Evolutionary conservation across 1,140 invertebrate genomes (phyloP).

Genomic region (Meloidogyne chitwoodi): DNA sequence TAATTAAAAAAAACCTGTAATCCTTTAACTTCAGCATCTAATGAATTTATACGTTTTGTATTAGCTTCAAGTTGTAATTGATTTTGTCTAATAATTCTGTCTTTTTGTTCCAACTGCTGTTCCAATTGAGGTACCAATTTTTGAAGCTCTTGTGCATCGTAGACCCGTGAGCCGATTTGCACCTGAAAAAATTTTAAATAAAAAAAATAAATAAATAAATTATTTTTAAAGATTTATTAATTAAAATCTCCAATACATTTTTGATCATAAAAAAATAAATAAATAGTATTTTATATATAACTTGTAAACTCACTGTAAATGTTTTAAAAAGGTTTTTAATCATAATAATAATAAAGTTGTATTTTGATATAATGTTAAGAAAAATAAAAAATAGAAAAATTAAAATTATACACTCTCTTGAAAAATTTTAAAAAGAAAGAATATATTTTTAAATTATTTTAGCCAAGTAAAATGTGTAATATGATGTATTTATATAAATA

Average conservation of each 20-base stretch:
- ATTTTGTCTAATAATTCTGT: slow-evolving; percentile 49
- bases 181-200: slow-evolving; percentile 37
- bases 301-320: not conserved
- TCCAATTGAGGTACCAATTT: slow-evolving; percentile 59
- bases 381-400: too few relatives aligned
- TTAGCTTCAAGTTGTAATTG: slow-evolving; percentile 48
- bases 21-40: slow-evolving; percentile 50
- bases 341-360: too few relatives aligned
- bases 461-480: too few relatives aligned
- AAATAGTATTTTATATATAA: too few relatives aligned
- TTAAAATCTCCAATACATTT: too few relatives aligned
- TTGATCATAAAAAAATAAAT: too few relatives aligned
- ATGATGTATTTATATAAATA: too few relatives aligned
- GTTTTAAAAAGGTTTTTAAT: not conserved
- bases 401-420: too few relatives aligned
- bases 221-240: not conserved
- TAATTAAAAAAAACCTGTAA: slow-evolving; percentile 38
- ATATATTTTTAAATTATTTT: too few relatives aligned
- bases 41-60: slow-evolving; percentile 45
- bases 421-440: too few relatives aligned
- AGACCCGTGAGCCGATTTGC: slow-evolving; percentile 52
- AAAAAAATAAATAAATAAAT: not conserved
- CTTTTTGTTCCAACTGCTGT: slow-evolving; percentile 54
- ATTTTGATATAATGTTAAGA: too few relatives aligned
- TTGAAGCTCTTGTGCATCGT: slow-evolving; percentile 55